phyloP scores from a whole-genome alignment of 2,113 vertebrate genomes.

The Paraplagusia blochii region DNA sequence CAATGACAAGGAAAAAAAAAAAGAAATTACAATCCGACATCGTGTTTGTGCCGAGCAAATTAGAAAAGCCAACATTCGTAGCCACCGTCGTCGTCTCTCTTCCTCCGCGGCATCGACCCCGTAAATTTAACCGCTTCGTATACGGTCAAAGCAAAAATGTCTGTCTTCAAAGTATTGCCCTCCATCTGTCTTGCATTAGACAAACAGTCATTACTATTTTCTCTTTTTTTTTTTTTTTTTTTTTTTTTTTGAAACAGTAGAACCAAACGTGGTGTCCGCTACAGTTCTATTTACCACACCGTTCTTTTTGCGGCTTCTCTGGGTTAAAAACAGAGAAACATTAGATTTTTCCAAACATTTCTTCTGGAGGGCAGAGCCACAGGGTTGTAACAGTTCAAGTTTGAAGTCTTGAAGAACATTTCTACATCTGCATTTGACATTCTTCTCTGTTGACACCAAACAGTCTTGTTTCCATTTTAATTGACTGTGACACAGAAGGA shows the following conservation, averaged over 20 bases:
- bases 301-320: slow-evolving; percentile 36
- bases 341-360: slow-evolving; percentile 37
- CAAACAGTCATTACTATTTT: slow-evolving; percentile 42
- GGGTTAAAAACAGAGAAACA: slow-evolving; percentile 32
- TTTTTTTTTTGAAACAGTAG: slow-evolving; percentile 45
- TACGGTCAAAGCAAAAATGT: slow-evolving; percentile 25
- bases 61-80: slow-evolving; percentile 18
- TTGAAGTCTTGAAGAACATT: slow-evolving; percentile 37
- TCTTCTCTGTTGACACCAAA: slow-evolving; percentile 57
- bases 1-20: too few relatives aligned
- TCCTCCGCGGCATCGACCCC: slow-evolving; percentile 16
- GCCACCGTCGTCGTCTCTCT: slow-evolving; percentile 11
- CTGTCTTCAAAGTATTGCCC: slow-evolving; percentile 22
- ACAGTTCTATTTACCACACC: slow-evolving; percentile 40
- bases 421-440: slow-evolving; percentile 61
- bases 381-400: slow-evolving; percentile 32
- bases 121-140: slow-evolving; percentile 20
- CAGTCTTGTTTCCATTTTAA: slow-evolving; percentile 61
- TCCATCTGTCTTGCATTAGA: slow-evolving; percentile 62
- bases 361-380: slow-evolving; percentile 25
- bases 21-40: slow-evolving; percentile 21
- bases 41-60: slow-evolving; percentile 36
- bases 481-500: slow-evolving; percentile 62
- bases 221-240: slow-evolving; percentile 27
- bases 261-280: slow-evolving; percentile 38